Percentiles rank a stretch among this genome's conserved stretches.
These are phyloP conservation scores for Drosophila tsacasi DNA, from an alignment of 1,140 invertebrate species.

Conservation along the genomic window DNA sequence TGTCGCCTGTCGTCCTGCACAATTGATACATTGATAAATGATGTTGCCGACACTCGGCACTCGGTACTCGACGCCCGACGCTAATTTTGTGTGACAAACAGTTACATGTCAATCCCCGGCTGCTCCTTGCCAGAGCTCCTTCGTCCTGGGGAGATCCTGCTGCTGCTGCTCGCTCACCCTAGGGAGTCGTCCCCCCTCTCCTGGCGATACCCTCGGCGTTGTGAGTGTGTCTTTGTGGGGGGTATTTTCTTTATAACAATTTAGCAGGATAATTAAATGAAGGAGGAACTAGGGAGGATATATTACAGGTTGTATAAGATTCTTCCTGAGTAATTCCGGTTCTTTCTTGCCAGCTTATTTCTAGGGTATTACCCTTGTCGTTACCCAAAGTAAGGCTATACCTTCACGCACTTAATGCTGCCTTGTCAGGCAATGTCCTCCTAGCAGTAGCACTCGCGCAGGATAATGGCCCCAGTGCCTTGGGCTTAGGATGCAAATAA, in stretches of 20 bases:
- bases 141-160: background rate
- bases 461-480: conserved; percentile 7
- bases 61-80: conserved; percentile 40
- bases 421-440: conserved; percentile 56
- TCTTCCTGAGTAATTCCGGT: background rate
- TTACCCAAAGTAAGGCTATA: background rate
- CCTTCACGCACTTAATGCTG: conserved; percentile 48
- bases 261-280: background rate
- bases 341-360: background rate
- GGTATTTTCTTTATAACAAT: background rate
- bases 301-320: background rate
- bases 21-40: conserved; percentile 80
- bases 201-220: background rate
- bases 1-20: conserved; percentile 67
- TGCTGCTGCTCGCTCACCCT: background rate
- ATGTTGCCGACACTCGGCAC: conserved; percentile 54
- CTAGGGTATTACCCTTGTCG: background rate
- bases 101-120: conserved; percentile 67
- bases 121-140: background rate
- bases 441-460: background rate
- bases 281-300: background rate
- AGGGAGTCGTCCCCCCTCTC: background rate
- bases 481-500: conserved; percentile 6
- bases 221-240: background rate
- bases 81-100: conserved; percentile 80